Percentiles rank a stretch among this genome's conserved stretches.
Evolutionary conservation across 2,797 vertebrate species (phyloP).

Genomic region (Poeciliopsis gracilis): DNA sequence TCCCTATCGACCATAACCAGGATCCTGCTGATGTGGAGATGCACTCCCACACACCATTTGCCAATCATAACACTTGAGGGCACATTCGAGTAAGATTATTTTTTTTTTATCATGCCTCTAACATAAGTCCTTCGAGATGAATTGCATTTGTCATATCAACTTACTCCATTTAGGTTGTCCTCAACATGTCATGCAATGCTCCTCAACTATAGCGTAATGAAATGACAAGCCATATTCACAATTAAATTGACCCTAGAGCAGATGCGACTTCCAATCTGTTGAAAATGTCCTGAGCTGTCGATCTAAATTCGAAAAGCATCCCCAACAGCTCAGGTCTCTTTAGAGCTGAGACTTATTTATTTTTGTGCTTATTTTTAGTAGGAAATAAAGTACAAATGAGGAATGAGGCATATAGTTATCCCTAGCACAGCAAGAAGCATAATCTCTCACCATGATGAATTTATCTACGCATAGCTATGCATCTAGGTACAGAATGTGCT

Average conservation of each 20-base stretch:
- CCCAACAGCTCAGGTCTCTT: constrained; percentile 39
- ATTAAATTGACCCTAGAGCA: constrained; percentile 51
- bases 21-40: constrained; percentile 48
- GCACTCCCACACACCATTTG: constrained; percentile 50
- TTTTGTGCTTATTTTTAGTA: constrained; percentile 73
- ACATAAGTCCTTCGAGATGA: constrained; percentile 54
- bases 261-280: constrained; percentile 39
- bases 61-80: constrained; percentile 52
- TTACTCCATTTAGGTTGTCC: constrained; percentile 35
- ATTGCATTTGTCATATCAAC: constrained; percentile 50
- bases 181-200: constrained; percentile 29
- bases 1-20: constrained; percentile 58
- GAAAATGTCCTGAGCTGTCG: constrained; percentile 30
- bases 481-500: constrained; percentile 51
- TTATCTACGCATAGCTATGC: constrained; percentile 54
- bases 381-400: constrained; percentile 66
- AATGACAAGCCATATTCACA: constrained; percentile 47
- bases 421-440: constrained; percentile 58
- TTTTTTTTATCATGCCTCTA: constrained; percentile 53
- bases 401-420: constrained; percentile 65
- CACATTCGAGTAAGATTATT: constrained; percentile 35
- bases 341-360: constrained; percentile 59
- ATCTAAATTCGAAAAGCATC: constrained; percentile 33
- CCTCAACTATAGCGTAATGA: constrained; percentile 44
- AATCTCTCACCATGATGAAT: constrained; percentile 80